Conservation (phyloP, 2,113 vertebrate species). For the Seriola quinqueradiata region DNA sequence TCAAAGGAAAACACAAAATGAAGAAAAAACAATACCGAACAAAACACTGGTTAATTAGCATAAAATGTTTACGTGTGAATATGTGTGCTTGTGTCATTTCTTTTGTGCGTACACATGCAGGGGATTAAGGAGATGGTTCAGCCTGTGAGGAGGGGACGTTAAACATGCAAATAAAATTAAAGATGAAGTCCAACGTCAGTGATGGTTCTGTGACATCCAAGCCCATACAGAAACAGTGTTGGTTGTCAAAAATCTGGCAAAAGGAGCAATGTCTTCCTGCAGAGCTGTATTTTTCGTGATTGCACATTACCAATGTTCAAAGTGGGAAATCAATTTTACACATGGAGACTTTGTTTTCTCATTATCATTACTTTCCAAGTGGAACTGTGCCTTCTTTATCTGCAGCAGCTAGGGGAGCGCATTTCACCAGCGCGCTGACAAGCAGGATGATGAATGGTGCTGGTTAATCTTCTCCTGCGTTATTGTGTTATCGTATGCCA, state of each 20-base stretch:
- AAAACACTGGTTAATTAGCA: not conserved
- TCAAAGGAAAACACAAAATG: not conserved
- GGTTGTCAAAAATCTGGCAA: not conserved
- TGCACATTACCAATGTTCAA: slow-evolving; percentile 38
- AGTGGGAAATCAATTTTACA: slow-evolving; percentile 55
- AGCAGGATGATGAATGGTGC: slow-evolving; percentile 65
- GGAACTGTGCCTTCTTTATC: slow-evolving; percentile 42
- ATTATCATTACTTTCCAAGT: slow-evolving; percentile 61
- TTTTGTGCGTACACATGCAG: not conserved
- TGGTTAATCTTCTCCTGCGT: slow-evolving; percentile 47
- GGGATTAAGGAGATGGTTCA: not conserved
- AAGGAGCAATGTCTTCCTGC: not conserved
- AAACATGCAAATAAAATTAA: not conserved
- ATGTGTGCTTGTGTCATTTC: no score
- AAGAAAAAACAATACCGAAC: no score
- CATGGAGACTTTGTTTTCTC: slow-evolving; percentile 59
- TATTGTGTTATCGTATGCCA: slow-evolving; percentile 27
- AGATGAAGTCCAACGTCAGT: slow-evolving; percentile 20
- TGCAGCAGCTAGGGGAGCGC: slow-evolving; percentile 16
- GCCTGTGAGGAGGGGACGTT: not conserved
- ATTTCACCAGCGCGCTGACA: slow-evolving; percentile 31
- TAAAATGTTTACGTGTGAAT: no score
- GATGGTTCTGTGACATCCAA: not conserved
- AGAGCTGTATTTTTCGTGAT: slow-evolving; percentile 28
- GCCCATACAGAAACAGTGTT: not conserved